Base-by-base conservation (phyloP, 2,888 invertebrate genomes). In the Cheilosia variabilis region DNA sequence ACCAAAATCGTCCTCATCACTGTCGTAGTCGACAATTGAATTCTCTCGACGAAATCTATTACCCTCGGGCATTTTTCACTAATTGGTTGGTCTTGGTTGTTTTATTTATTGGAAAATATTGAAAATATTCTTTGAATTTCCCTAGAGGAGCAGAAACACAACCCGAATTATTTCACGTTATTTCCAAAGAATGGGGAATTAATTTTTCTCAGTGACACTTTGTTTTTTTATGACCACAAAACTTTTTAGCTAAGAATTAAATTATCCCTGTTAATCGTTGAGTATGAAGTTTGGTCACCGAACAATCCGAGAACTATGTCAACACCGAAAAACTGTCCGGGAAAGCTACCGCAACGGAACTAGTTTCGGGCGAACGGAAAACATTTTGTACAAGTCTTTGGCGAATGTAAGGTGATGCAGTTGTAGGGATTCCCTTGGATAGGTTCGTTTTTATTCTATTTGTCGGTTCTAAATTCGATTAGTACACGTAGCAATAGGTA, bases 1-100 rank as follows among this genome's bases (percentile, higher is more conserved):
- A 87, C 77, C 88, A 47, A 88, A 87, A 19, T 90, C 90, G 88
- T 92, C 91, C 52, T 91, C 92, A 45, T 91, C 91, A 83, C 90
- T 91, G 80, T 91, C 91, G 75, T 92, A 89, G 83, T 90, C 91
- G 65, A 91, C 90, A 19, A 86, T 81, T 52, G 43, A 43, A 9
- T 5, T 22, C 80, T 90, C 91, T 45, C 89, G 90, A 17, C 89
- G 66, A 71, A 89, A 90, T 24, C 89, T 90, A 71, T 76, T 82
- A 24, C 50, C 68, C 52, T 83, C 82, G 50, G 83, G 82, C 83
- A 83, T 87, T 75, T 75, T 73, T 1, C n/a, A 62, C 43, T 63
- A 60, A 66, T 53, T 53, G n/a, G 5, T 24, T 47, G 43, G n/a
- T 69, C 4, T n/a, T 52, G 15, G 5, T 24, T 50, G 5, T 24